These are phyloP conservation scores for Apotomis betuletana DNA, from an alignment of 2,888 invertebrate genomes.

Conservation along the genomic window DNA sequence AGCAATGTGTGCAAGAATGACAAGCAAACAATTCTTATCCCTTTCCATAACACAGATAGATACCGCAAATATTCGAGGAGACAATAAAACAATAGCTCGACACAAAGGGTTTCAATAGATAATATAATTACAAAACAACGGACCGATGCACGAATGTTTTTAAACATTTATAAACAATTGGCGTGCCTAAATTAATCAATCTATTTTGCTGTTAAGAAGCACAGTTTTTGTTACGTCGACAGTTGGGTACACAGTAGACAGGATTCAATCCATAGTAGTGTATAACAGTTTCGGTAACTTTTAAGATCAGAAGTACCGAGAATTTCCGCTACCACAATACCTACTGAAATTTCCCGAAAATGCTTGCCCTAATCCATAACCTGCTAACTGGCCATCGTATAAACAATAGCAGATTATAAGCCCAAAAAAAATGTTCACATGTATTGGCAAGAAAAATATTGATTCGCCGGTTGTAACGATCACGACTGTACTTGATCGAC, in stretches of 20 bases:
- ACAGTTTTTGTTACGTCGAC: not conserved
- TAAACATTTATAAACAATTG: slow-evolving; percentile 40
- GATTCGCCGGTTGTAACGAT: no score
- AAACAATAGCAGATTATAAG: no score
- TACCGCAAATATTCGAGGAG: slow-evolving; percentile 69
- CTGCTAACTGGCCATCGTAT: no score
- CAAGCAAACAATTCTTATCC: slow-evolving; percentile 55
- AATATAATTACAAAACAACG: slow-evolving; percentile 76
- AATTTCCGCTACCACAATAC: no score
- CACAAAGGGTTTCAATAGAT: slow-evolving; percentile 78
- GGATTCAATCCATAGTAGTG: no score
- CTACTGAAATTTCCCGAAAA: no score
- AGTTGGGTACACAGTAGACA: no score
- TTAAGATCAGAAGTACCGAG: no score
- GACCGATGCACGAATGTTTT: slow-evolving; percentile 56
- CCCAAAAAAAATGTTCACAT: no score
- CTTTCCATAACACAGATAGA: slow-evolving; percentile 59
- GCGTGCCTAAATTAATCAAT: slow-evolving; percentile 48
- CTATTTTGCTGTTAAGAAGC: not conserved
- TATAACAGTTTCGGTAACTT: not conserved
- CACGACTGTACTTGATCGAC: no score
- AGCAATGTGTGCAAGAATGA: slow-evolving; percentile 43
- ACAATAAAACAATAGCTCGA: slow-evolving; percentile 71
- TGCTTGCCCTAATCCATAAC: no score
- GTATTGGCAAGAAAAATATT: no score